Evolutionary conservation across 2,113 vertebrate species (phyloP).

Genomic region (Cygnus atratus): DNA sequence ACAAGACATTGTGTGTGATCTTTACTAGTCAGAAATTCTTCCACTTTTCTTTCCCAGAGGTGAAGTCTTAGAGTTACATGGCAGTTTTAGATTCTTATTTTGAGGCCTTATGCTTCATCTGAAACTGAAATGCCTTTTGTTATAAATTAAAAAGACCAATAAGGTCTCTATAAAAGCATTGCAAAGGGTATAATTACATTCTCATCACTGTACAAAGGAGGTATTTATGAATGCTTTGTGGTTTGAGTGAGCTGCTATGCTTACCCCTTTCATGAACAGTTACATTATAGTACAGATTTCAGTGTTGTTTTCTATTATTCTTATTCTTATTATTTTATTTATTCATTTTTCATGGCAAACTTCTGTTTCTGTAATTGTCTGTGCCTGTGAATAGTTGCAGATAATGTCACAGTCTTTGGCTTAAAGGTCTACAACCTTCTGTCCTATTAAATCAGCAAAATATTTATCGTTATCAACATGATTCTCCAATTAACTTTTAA

Average conservation of each 20-base stretch:
- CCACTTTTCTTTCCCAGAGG: background rate
- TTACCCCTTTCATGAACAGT: background rate
- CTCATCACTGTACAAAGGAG: background rate
- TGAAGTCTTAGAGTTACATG: background rate
- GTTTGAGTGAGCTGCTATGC: background rate
- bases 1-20: background rate
- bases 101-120: background rate
- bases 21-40: background rate
- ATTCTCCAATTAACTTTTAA: constrained; percentile 2
- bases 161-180: background rate
- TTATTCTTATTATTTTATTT: background rate
- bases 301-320: too few relatives aligned
- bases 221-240: background rate
- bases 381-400: background rate
- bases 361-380: background rate
- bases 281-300: background rate
- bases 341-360: background rate
- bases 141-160: background rate
- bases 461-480: background rate
- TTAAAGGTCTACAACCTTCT: background rate
- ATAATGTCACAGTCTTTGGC: background rate
- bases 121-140: background rate
- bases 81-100: background rate
- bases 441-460: background rate
- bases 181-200: background rate